phyloP scores from a whole-genome alignment of 2,888 invertebrate genomes.

The Lycia hirtaria region DNA sequence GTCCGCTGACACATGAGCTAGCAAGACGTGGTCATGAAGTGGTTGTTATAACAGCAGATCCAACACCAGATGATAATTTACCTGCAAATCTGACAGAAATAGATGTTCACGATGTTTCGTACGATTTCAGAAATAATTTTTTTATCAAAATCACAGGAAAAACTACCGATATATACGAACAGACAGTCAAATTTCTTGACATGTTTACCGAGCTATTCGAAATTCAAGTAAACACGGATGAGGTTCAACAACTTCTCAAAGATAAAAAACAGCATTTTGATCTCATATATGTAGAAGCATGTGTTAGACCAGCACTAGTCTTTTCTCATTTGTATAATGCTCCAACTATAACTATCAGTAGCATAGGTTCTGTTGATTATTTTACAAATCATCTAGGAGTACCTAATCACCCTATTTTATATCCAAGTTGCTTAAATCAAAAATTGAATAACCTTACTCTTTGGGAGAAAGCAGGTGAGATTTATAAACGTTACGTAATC shows the following conservation, averaged over 20 bases:
- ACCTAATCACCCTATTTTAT: constrained; percentile 50
- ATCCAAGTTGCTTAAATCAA: constrained; percentile 43
- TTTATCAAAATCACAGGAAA: not conserved
- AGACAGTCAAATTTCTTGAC: constrained; percentile 28
- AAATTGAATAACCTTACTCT: constrained; percentile 46
- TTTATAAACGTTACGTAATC: constrained; percentile 34
- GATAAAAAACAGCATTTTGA: constrained; percentile 47
- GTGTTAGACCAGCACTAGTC: constrained; percentile 42
- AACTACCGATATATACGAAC: constrained; percentile 29
- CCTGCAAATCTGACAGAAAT: constrained; percentile 66
- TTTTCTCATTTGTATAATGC: constrained; percentile 53
- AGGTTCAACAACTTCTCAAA: constrained; percentile 47
- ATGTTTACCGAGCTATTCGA: constrained; percentile 33
- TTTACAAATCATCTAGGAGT: constrained; percentile 45
- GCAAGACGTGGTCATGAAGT: constrained; percentile 69
- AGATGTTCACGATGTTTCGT: constrained; percentile 56
- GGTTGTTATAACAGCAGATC: constrained; percentile 64
- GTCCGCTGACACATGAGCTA: constrained; percentile 62
- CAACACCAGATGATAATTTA: constrained; percentile 48
- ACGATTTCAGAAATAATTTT: constrained; percentile 23
- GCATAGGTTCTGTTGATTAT: constrained; percentile 42
- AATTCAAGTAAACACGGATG: constrained; percentile 38
- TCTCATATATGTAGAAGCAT: constrained; percentile 57
- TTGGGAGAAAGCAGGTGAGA: constrained; percentile 50
- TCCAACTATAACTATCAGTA: constrained; percentile 61